Evolutionary conservation across 2,797 vertebrate species (phyloP).

Genomic region (Lagocephalus sceleratus): DNA sequence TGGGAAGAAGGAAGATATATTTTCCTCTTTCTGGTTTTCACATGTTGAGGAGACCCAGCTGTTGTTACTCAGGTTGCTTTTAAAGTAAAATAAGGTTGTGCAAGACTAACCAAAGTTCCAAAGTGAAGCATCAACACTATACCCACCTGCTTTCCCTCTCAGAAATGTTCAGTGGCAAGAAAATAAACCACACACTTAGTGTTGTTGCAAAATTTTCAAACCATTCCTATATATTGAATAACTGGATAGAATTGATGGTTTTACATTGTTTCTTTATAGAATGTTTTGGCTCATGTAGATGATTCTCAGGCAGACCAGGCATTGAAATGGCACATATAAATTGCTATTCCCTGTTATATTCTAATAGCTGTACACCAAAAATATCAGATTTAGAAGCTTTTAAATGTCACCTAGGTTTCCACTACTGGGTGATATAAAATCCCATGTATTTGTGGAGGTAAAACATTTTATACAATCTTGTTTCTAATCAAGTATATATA

Average conservation of each 20-base stretch:
- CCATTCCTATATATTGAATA: not conserved
- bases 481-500: too few relatives aligned
- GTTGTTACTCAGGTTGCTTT: slow-evolving; percentile 5
- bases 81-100: slow-evolving; percentile 30
- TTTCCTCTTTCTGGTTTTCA: slow-evolving; percentile 47
- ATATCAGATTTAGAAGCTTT: too few relatives aligned
- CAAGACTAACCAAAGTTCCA: slow-evolving; percentile 23
- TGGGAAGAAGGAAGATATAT: slow-evolving; percentile 57
- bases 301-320: too few relatives aligned
- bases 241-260: not conserved
- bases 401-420: too few relatives aligned
- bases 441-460: too few relatives aligned
- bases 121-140: slow-evolving; percentile 37
- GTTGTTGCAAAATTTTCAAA: slow-evolving; percentile 7
- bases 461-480: too few relatives aligned
- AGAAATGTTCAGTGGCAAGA: slow-evolving; percentile 9
- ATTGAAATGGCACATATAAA: too few relatives aligned
- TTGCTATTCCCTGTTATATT: too few relatives aligned
- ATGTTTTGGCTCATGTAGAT: not conserved
- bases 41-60: slow-evolving; percentile 32
- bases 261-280: not conserved
- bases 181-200: slow-evolving; percentile 7
- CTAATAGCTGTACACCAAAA: too few relatives aligned
- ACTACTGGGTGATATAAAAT: too few relatives aligned
- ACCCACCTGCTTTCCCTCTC: slow-evolving; percentile 1